Evolutionary conservation across 1,140 invertebrate genomes (phyloP).

Genomic region (Coptotermes formosanus): DNA sequence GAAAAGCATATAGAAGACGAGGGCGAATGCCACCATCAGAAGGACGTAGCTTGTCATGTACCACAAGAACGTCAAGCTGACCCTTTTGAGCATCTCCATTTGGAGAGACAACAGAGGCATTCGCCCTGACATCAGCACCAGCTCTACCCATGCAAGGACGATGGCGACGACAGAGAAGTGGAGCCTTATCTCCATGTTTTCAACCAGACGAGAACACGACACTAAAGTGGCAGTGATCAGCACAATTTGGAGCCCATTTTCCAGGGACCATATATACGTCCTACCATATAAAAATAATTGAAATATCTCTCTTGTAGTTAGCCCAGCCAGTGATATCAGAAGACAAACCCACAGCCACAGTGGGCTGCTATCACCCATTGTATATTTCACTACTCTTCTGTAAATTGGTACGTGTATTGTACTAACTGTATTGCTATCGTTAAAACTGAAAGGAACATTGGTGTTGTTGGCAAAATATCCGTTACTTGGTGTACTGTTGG

Average conservation of each 20-base stretch:
- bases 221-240: not conserved
- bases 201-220: not conserved
- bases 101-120: conserved; percentile 69
- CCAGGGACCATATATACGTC: not conserved
- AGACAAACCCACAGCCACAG: not conserved
- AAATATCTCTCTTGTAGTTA: not conserved
- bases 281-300: not conserved
- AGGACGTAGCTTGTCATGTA: conserved; percentile 75
- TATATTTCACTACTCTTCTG: too few relatives aligned
- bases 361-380: not conserved
- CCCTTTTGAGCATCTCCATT: conserved; percentile 74
- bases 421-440: too few relatives aligned
- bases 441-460: not conserved
- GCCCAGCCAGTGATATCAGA: not conserved
- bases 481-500: not conserved
- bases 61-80: conserved; percentile 73
- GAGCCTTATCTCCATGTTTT: conserved; percentile 34
- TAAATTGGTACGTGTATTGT: too few relatives aligned
- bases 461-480: not conserved
- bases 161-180: conserved; percentile 62
- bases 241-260: not conserved
- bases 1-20: conserved; percentile 42
- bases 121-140: conserved; percentile 72
- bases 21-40: conserved; percentile 62
- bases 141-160: conserved; percentile 68